A percentile compares a stretch with the other conserved stretches of the same genome.
Conservation (phyloP, 2,888 invertebrate genomes). For the Matsumyia berberina region DNA sequence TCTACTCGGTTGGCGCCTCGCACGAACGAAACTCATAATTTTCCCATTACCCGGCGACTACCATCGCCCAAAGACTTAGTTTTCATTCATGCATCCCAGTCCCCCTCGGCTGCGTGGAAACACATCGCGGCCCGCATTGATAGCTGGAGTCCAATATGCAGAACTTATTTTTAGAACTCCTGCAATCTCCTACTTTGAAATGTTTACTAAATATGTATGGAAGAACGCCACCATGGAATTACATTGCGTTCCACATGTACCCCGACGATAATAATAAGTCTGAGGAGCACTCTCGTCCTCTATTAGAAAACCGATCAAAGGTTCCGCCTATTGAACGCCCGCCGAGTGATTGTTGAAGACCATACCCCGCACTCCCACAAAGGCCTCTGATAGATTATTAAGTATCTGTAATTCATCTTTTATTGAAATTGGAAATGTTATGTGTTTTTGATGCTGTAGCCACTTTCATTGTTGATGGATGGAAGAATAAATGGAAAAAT, state of each 20-base stretch:
- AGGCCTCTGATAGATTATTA: constrained; percentile 40
- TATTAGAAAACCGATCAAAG: constrained; percentile 54
- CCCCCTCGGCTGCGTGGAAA: background rate
- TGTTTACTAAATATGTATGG: constrained; percentile 31
- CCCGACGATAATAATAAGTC: constrained; percentile 34
- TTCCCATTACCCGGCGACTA: constrained; percentile 51
- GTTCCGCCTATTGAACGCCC: constrained; percentile 50
- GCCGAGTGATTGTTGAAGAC: constrained; percentile 45
- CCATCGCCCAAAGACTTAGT: constrained; percentile 8
- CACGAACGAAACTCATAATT: constrained; percentile 55
- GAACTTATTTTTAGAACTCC: constrained; percentile 66
- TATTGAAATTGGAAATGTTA: constrained; percentile 24
- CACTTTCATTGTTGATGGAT: constrained; percentile 38
- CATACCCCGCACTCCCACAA: background rate
- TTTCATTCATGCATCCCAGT: constrained; percentile 44
- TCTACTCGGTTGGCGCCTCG: constrained; percentile 48
- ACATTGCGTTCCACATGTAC: constrained; percentile 47
- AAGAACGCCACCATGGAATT: constrained; percentile 21
- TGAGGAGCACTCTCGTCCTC: constrained; percentile 21
- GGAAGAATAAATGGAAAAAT: constrained; percentile 42
- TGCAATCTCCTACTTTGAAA: constrained; percentile 44
- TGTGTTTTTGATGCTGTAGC: constrained; percentile 2
- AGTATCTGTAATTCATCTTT: constrained; percentile 51
- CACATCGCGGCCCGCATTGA: constrained; percentile 45
- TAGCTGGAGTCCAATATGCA: constrained; percentile 57